phyloP scores from a whole-genome alignment of 2,113 vertebrate species.

The Rynchops niger region DNA sequence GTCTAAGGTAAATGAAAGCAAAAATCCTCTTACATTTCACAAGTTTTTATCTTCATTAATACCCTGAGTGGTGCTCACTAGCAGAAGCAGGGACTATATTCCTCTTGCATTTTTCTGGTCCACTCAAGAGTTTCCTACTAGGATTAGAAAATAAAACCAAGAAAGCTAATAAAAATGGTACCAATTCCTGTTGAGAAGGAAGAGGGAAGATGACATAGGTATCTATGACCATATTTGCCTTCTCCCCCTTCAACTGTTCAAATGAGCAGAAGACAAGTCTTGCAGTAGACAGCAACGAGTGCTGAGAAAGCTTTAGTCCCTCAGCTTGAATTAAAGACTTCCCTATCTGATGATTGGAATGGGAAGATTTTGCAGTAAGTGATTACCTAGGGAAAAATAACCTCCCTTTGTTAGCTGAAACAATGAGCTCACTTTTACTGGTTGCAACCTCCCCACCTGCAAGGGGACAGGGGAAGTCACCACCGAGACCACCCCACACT shows the following conservation, averaged over 20 bases:
- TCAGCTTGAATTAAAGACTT: background rate
- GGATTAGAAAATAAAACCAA: background rate
- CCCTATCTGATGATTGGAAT: background rate
- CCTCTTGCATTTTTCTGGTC: background rate
- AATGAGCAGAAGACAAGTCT: background rate
- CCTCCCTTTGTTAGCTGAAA: background rate
- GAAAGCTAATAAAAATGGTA: background rate
- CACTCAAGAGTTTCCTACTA: background rate
- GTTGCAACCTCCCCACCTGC: background rate
- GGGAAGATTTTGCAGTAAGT: background rate
- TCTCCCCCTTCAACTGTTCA: background rate
- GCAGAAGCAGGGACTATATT: background rate
- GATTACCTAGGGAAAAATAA: background rate
- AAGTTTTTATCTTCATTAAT: background rate
- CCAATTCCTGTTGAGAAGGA: background rate
- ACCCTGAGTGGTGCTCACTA: background rate
- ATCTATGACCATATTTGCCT: background rate
- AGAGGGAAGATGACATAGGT: background rate
- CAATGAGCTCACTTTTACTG: background rate
- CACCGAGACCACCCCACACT: background rate
- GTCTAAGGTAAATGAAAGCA: background rate
- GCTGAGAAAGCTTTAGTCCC: background rate
- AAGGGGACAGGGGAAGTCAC: background rate
- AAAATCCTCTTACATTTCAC: background rate
- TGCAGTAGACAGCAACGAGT: background rate